These are phyloP conservation scores for Cryptophagus acutangulus DNA, from an alignment of 2,888 invertebrate genomes.

Conservation along the genomic window DNA sequence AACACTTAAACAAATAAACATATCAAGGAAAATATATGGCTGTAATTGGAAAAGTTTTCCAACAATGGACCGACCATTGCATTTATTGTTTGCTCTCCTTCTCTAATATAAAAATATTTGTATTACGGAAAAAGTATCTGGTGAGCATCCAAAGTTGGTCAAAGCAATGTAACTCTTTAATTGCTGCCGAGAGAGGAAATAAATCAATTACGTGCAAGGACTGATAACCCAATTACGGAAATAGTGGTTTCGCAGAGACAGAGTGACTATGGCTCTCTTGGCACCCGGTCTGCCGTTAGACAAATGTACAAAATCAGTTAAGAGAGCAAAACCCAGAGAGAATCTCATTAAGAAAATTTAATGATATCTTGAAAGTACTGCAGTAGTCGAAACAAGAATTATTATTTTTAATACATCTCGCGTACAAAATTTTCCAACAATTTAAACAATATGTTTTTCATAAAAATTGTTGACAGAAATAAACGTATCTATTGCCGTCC, in stretches of 20 bases:
- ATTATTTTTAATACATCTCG: slow-evolving; percentile 24
- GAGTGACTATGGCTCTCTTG: slow-evolving; percentile 11
- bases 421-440: no score
- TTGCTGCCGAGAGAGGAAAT: slow-evolving; percentile 34
- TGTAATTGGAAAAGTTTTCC: no score
- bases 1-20: slow-evolving; percentile 1
- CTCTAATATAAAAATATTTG: no score
- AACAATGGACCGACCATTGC: no score
- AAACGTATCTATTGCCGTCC: no score
- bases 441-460: no score
- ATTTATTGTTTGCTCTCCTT: no score
- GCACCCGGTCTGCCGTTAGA: slow-evolving; percentile 19
- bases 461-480: no score
- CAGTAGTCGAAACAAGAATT: slow-evolving; percentile 18
- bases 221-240: slow-evolving; percentile 37
- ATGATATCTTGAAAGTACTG: slow-evolving; percentile 21
- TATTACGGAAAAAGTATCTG: slow-evolving; percentile 6
- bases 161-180: slow-evolving; percentile 29
- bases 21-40: background rate
- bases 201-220: slow-evolving; percentile 42
- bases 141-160: slow-evolving; percentile 12
- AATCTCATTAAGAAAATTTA: slow-evolving; percentile 28
- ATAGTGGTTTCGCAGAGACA: slow-evolving; percentile 24
- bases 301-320: slow-evolving; percentile 31
- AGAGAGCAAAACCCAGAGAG: slow-evolving; percentile 24